Percentiles rank a stretch among this genome's conserved stretches.
These are phyloP conservation scores for Melitaea athalia DNA, from an alignment of 2,888 invertebrate species.

Conservation along the genomic window DNA sequence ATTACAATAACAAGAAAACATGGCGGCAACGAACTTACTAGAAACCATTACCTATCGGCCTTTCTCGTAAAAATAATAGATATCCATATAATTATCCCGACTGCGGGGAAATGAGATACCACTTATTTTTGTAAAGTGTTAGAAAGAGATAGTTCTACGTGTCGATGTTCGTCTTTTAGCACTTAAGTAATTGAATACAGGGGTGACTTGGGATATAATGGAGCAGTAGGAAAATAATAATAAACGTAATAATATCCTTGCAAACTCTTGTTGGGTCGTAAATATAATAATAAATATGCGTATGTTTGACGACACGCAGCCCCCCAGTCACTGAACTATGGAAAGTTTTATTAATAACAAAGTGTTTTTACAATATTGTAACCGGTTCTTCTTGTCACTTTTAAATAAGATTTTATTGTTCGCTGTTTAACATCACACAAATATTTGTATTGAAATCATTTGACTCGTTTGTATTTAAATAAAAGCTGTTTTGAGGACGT, in stretches of 20 bases:
- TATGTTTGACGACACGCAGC: conserved; percentile 30
- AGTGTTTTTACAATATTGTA: background rate
- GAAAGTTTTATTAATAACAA: background rate
- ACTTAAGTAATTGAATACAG: conserved; percentile 80
- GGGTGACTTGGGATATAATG: conserved; percentile 67
- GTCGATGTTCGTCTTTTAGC: conserved; percentile 59
- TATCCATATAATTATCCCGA: conserved; percentile 76
- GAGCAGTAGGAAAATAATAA: conserved; percentile 74
- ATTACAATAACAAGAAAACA: conserved; percentile 70
- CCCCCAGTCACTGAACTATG: conserved; percentile 1
- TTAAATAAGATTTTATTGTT: background rate
- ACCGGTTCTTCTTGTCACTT: conserved; percentile 5
- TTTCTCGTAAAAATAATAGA: conserved; percentile 76
- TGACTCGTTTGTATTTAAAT: too few species aligned
- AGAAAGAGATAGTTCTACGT: conserved; percentile 57
- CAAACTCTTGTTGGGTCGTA: conserved; percentile 55
- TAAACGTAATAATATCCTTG: conserved; percentile 63
- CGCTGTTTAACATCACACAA: background rate
- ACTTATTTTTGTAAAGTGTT: conserved; percentile 43
- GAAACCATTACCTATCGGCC: conserved; percentile 67
- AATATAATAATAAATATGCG: conserved; percentile 54
- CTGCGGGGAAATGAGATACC: conserved; percentile 51
- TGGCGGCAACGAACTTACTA: conserved; percentile 58
- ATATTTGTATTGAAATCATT: conserved; percentile 1
- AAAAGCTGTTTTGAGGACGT: too few species aligned